Conservation (phyloP, 2,888 invertebrate genomes). For the Nomada fabriciana region DNA sequence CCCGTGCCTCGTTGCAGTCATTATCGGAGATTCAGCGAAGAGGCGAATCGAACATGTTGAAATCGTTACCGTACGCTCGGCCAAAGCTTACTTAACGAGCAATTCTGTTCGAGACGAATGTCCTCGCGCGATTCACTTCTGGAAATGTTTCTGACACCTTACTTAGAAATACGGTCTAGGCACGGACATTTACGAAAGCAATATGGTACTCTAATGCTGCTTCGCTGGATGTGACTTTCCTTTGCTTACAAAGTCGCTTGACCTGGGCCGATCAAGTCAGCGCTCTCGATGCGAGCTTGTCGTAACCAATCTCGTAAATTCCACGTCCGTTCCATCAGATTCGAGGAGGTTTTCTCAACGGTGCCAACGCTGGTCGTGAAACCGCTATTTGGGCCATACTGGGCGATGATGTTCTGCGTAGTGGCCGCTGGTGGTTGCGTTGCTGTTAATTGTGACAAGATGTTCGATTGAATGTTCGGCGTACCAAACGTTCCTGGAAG, state of each 20-base stretch:
- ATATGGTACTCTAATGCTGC: neutral
- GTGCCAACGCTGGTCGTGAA: constrained; percentile 83
- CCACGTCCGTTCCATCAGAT: constrained; percentile 88
- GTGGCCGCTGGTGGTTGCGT: constrained; percentile 79
- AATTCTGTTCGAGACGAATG: constrained; percentile 19
- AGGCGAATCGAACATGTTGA: constrained; percentile 49
- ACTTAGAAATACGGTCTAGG: constrained; percentile 11
- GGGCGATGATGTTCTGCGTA: constrained; percentile 83
- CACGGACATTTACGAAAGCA: constrained; percentile 6
- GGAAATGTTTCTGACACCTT: neutral
- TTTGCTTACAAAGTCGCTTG: constrained; percentile 80
- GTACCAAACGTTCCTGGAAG: constrained; percentile 78
- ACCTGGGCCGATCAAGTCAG: constrained; percentile 81
- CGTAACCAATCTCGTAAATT: constrained; percentile 89
- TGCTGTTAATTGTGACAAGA: constrained; percentile 80
- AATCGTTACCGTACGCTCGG: neutral
- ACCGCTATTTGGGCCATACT: constrained; percentile 82
- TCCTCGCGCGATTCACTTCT: constrained; percentile 16
- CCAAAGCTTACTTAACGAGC: constrained; percentile 21
- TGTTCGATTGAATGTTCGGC: constrained; percentile 82
- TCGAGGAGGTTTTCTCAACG: constrained; percentile 86
- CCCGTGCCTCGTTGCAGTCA: constrained; percentile 36
- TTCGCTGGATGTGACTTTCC: constrained; percentile 4
- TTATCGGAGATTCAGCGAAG: constrained; percentile 40
- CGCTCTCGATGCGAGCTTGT: constrained; percentile 84